phyloP scores from a whole-genome alignment of 2,888 invertebrate genomes.

The Epicampocera succincta region DNA sequence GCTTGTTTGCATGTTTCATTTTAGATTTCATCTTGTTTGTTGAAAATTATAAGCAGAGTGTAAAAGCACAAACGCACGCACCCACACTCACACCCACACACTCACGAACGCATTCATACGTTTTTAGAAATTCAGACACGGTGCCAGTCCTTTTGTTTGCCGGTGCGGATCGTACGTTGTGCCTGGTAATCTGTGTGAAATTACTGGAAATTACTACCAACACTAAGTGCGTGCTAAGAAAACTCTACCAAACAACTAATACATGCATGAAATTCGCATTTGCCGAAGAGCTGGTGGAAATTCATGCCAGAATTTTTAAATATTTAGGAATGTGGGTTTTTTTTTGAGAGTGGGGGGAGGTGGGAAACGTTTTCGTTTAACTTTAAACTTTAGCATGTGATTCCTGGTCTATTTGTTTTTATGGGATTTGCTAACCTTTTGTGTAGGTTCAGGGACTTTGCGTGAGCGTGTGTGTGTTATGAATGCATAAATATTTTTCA shows the following conservation, averaged over 20 bases:
- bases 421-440: not conserved
- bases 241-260: conserved; percentile 23
- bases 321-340: conserved; percentile 9
- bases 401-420: conserved; percentile 19
- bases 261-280: not conserved
- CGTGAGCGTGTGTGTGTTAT: conserved; percentile 13
- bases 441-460: not conserved
- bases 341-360: too few relatives aligned
- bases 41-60: not conserved
- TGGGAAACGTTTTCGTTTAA: conserved; percentile 15
- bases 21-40: conserved; percentile 37
- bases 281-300: not conserved
- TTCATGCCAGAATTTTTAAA: not conserved
- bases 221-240: conserved; percentile 59
- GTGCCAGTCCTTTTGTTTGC: conserved; percentile 19
- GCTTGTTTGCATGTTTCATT: conserved; percentile 33
- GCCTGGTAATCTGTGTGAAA: conserved; percentile 70
- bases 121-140: conserved; percentile 1
- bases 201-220: conserved; percentile 72
- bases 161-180: conserved; percentile 50
- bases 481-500: conserved; percentile 50
- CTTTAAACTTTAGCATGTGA: conserved; percentile 18
- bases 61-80: not conserved
- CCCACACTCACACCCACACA: conserved; percentile 2
- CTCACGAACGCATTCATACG: not conserved